phyloP scores from a whole-genome alignment of 1,140 invertebrate genomes.

The Conus ventricosus region DNA sequence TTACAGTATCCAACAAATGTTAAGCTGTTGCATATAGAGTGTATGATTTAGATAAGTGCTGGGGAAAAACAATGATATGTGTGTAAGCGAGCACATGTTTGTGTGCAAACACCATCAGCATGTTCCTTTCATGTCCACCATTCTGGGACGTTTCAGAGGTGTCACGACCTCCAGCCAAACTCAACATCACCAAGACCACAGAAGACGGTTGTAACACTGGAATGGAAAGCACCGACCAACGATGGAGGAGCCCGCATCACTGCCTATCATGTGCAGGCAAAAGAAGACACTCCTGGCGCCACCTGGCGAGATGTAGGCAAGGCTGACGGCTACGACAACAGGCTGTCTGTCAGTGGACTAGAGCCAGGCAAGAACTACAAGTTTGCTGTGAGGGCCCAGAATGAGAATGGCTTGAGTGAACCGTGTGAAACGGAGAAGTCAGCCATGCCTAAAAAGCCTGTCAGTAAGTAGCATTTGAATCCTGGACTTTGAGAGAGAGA shows the following conservation, averaged over 20 bases:
- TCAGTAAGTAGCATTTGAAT: slow-evolving; percentile 78
- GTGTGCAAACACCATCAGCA: too few relatives aligned
- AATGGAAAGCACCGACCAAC: slow-evolving; percentile 91
- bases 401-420: slow-evolving; percentile 96
- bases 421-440: slow-evolving; percentile 92
- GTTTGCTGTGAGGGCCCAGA: slow-evolving; percentile 96
- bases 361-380: slow-evolving; percentile 96
- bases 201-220: slow-evolving; percentile 90
- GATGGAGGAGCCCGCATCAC: slow-evolving; percentile 92
- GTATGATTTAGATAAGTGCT: too few relatives aligned
- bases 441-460: slow-evolving; percentile 94
- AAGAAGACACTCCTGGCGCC: slow-evolving; percentile 79
- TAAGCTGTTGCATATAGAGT: too few relatives aligned
- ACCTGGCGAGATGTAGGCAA: slow-evolving; percentile 80
- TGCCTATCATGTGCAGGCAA: slow-evolving; percentile 87
- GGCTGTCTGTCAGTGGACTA: slow-evolving; percentile 89
- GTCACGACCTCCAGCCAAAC: slow-evolving; percentile 76
- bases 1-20: too few relatives aligned
- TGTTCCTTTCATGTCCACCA: background rate
- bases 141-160: slow-evolving; percentile 79
- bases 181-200: slow-evolving; percentile 91
- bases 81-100: too few relatives aligned
- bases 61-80: too few relatives aligned
- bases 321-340: slow-evolving; percentile 80
- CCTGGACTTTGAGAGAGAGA: background rate